phyloP scores from a whole-genome alignment of 2,113 vertebrate genomes.

The Xiphophorus couchianus region DNA sequence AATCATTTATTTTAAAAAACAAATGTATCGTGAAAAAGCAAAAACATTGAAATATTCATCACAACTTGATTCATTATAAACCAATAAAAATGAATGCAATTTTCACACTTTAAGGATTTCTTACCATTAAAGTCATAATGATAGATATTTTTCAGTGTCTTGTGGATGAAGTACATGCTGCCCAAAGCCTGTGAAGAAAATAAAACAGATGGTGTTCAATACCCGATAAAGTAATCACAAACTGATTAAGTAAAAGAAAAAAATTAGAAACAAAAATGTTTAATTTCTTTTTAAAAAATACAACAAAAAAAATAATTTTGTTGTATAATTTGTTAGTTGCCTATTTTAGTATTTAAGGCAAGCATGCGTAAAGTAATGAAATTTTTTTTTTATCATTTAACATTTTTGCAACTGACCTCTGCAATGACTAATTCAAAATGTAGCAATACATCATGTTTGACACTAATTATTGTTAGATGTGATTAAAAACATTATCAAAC shows the following conservation, averaged over 20 bases:
- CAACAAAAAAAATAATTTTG: neutral
- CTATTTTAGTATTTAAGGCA: neutral
- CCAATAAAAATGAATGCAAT: neutral
- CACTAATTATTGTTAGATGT: too few species aligned
- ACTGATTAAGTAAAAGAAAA: neutral
- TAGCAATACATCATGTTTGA: too few species aligned
- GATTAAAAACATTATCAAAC: too few species aligned
- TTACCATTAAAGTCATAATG: conserved; percentile 85
- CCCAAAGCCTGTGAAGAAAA: conserved; percentile 80
- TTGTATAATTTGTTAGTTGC: neutral
- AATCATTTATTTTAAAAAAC: neutral
- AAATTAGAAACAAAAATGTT: too few species aligned
- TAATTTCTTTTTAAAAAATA: neutral
- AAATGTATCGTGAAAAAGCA: neutral
- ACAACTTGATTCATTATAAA: neutral
- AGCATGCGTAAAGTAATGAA: neutral
- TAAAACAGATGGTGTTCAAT: neutral
- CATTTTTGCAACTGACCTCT: too few species aligned
- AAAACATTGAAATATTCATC: neutral
- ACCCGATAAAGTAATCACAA: neutral
- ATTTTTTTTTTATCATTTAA: too few species aligned
- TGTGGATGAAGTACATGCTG: conserved; percentile 85
- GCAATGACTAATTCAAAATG: too few species aligned
- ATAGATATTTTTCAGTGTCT: conserved; percentile 78
- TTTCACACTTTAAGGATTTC: neutral